Evolutionary conservation across 2,888 invertebrate genomes (phyloP), one percentile per base, ranked within the genome.

Genomic region (Adela reaumurella): DNA sequence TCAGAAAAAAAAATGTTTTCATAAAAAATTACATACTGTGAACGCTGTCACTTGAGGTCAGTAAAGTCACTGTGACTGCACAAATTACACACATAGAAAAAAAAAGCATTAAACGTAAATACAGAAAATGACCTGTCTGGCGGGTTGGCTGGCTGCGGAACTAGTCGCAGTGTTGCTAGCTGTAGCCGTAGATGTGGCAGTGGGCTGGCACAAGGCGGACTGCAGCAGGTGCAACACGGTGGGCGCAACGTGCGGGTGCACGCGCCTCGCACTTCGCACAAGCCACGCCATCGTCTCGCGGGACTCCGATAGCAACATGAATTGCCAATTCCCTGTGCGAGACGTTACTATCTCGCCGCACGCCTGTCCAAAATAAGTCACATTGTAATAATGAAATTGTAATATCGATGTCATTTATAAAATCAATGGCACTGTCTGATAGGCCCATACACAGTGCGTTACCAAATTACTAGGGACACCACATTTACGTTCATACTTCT

Each of bases 291-390:
- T 85, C 3, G 89, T 87, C 54, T 85, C 84, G 56, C 81, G 80
- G 20, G 88, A 85, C 59, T 90, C 88, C 29, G 83, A 81, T 2
- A 84, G 68, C 62, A 94, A 95, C 65, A 91, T 92, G 62, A 89
- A 84, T 69, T 97, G 97, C 97, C 97, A 98, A 77, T 97, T 97
- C 56, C 91, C 89, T 0, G 95, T 94, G 48, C 97, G 88, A 48
- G 89, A 87, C 47, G 89, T 86, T 29, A 96, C 96, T 50, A 97
- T 92, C 68, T 98, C 97, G 47, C 92, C 87, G 59, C 97, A 96
- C 3, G 92, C 89, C 68, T 80, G 56, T 0, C 0, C 4, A 14
- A 5, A 19, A 19, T 3, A 16, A 19, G 14, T 16, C 16, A 44
- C 19, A n/a, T n/a, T n/a, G n/a, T n/a, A n/a, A n/a, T n/a, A n/a